Conservation (phyloP, 2,888 invertebrate species). For the Ptychoptera albimana region DNA sequence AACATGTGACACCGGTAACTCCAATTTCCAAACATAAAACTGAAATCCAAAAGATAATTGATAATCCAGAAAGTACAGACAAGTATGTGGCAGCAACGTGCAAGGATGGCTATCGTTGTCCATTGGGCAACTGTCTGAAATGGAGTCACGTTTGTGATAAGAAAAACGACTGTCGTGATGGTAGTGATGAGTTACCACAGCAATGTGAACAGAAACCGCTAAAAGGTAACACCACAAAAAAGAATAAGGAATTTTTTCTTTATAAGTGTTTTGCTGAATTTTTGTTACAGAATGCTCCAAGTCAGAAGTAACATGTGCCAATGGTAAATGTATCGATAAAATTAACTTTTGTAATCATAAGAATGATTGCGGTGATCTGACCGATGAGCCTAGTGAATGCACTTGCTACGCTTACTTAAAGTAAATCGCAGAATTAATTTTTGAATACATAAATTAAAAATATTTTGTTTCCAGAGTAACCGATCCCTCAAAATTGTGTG, state of each 20-base stretch:
- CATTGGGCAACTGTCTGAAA: conserved; percentile 49
- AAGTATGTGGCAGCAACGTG: conserved; percentile 29
- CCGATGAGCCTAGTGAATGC: conserved; percentile 51
- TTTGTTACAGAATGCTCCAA: conserved; percentile 40
- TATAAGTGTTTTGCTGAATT: conserved; percentile 1
- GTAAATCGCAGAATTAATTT: conserved; percentile 11
- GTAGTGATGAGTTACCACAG: conserved; percentile 41
- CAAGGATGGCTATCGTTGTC: conserved; percentile 42
- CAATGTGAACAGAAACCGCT: conserved; percentile 13
- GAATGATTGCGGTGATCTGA: conserved; percentile 52
- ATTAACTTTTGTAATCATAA: conserved; percentile 48
- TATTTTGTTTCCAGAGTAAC: conserved; percentile 30
- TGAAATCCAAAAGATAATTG: conserved; percentile 19
- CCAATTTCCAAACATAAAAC: conserved; percentile 17
- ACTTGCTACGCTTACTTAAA: conserved; percentile 50
- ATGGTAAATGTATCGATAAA: conserved; percentile 51
- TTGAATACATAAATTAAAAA: background rate
- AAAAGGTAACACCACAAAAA: background rate
- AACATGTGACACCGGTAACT: conserved; percentile 14
- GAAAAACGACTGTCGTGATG: conserved; percentile 48
- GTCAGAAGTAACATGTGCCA: conserved; percentile 48
- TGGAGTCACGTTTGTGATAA: conserved; percentile 47
- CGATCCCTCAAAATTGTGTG: conserved; percentile 53
- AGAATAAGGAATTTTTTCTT: background rate
- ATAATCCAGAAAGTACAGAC: conserved; percentile 20